These are phyloP conservation scores for Amphipyra berbera DNA, from an alignment of 2,888 invertebrate species.

Conservation along the genomic window DNA sequence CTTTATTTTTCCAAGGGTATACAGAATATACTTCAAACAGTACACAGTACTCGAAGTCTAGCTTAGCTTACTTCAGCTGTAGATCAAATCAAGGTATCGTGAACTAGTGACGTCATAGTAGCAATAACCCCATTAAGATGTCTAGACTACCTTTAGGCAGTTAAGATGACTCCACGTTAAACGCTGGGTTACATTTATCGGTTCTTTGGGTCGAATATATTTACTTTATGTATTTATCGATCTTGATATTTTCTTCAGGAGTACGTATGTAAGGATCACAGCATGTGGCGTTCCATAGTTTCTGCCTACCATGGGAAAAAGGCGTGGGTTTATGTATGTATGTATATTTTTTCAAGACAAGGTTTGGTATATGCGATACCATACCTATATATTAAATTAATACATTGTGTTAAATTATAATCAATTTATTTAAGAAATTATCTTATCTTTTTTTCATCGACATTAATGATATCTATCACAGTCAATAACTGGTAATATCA, in stretches of 20 bases:
- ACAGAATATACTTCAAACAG: background rate
- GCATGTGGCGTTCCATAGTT: too few relatives aligned
- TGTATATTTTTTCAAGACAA: too few relatives aligned
- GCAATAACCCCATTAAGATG: constrained; percentile 30
- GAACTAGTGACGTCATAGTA: constrained; percentile 17
- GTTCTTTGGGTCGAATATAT: constrained; percentile 2
- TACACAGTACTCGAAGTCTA: background rate
- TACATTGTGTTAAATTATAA: too few relatives aligned
- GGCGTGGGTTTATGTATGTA: too few relatives aligned
- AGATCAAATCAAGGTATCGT: constrained; percentile 10
- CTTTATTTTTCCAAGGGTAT: constrained; percentile 12
- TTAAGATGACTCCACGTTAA: constrained; percentile 9
- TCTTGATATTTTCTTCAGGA: background rate
- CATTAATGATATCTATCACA: too few relatives aligned
- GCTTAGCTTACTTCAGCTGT: background rate
- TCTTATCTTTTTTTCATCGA: too few relatives aligned
- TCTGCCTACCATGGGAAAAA: too few relatives aligned
- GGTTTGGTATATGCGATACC: too few relatives aligned
- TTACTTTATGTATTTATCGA: background rate
- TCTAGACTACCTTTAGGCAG: constrained; percentile 44
- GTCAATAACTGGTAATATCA: too few relatives aligned
- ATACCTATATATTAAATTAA: too few relatives aligned
- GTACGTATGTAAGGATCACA: too few relatives aligned
- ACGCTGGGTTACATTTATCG: background rate
- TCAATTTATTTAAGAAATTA: too few relatives aligned